Evolutionary conservation across 2,888 invertebrate species (phyloP).

Genomic region (Gastracanthus pulcherrimus): DNA sequence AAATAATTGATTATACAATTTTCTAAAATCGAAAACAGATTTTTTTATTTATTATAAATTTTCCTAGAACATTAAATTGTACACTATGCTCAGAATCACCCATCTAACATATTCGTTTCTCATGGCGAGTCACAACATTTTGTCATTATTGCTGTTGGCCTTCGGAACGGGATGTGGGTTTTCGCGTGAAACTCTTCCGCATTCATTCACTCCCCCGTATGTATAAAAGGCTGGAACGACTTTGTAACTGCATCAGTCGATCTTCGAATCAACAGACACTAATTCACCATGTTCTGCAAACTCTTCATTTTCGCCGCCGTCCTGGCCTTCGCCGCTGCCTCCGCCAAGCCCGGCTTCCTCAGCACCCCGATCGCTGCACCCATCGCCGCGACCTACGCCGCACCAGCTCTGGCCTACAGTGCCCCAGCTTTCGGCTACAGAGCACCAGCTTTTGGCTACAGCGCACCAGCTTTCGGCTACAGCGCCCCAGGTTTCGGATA

Average conservation of each 20-base stretch:
- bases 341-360: slow-evolving; percentile 28
- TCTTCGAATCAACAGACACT: slow-evolving; percentile 13
- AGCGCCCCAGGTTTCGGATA: not conserved
- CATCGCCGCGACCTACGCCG: slow-evolving; percentile 5
- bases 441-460: not conserved
- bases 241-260: slow-evolving; percentile 19
- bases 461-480: slow-evolving; percentile 1
- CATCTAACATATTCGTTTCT: too few relatives aligned
- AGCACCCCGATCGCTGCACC: not conserved
- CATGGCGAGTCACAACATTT: too few relatives aligned
- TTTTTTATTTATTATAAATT: too few relatives aligned
- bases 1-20: too few relatives aligned
- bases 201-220: not conserved
- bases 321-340: slow-evolving; percentile 25
- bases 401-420: not conserved
- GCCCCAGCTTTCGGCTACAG: not conserved
- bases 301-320: slow-evolving; percentile 34
- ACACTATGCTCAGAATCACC: too few relatives aligned
- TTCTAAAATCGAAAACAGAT: too few relatives aligned
- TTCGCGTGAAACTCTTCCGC: not conserved
- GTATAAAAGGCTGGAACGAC: slow-evolving; percentile 7
- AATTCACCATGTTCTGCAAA: slow-evolving; percentile 36
- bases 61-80: too few relatives aligned
- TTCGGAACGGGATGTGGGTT: too few relatives aligned
- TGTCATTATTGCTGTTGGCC: too few relatives aligned